A percentile compares a stretch with the other conserved stretches of the same genome.
Evolutionary conservation across 2,888 invertebrate genomes (phyloP).

Genomic region (Pseudococcus viburni): DNA sequence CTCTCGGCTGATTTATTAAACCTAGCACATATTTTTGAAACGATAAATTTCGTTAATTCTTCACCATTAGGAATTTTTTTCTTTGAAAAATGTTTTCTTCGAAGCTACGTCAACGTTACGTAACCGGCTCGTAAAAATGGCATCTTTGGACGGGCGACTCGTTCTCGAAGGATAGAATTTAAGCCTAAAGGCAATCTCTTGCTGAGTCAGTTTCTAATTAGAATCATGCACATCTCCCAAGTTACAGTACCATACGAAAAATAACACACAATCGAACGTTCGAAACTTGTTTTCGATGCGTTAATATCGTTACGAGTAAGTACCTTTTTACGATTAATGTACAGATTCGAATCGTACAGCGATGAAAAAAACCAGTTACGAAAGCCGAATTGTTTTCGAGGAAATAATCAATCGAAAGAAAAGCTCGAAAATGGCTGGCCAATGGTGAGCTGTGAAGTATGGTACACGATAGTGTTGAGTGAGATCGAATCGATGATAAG

Average conservation of each 20-base stretch:
- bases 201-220: slow-evolving; percentile 46
- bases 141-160: neutral
- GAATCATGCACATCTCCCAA: slow-evolving; percentile 4
- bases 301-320: neutral
- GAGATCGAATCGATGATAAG: neutral
- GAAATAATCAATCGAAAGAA: slow-evolving; percentile 34
- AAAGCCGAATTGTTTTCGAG: slow-evolving; percentile 5
- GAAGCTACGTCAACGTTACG: neutral
- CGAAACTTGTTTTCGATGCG: slow-evolving; percentile 19
- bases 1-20: slow-evolving; percentile 14
- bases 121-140: slow-evolving; percentile 33
- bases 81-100: slow-evolving; percentile 9
- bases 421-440: neutral
- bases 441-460: neutral
- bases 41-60: slow-evolving; percentile 18
- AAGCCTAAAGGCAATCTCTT: neutral
- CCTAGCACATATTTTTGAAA: neutral
- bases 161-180: slow-evolving; percentile 16
- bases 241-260: neutral
- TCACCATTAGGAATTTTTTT: slow-evolving; percentile 18
- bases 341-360: neutral
- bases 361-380: neutral
- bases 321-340: neutral
- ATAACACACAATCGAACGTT: slow-evolving; percentile 4
- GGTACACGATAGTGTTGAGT: neutral